Evolutionary conservation across 1,140 invertebrate species (phyloP).

Genomic region (Oncopodura yosiiana): DNA sequence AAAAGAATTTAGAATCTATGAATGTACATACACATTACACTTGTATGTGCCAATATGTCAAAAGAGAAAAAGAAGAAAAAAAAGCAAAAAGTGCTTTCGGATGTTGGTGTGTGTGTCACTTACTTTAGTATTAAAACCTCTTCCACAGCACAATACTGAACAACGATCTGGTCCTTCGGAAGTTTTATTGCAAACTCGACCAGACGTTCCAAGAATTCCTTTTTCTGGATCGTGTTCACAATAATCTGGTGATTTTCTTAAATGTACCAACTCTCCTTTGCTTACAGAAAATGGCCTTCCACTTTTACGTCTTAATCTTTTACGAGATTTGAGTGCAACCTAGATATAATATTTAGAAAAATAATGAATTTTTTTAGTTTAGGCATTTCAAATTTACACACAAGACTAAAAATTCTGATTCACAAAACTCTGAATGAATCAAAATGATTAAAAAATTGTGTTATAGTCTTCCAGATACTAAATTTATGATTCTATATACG

Average conservation of each 20-base stretch:
- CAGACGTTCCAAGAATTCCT: conserved; percentile 52
- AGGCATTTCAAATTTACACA: too few species aligned
- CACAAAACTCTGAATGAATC: too few species aligned
- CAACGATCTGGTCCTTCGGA: conserved; percentile 50
- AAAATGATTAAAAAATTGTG: too few species aligned
- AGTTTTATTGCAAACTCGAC: conserved; percentile 52
- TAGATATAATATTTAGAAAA: conserved; percentile 25
- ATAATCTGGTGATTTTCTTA: conserved; percentile 55
- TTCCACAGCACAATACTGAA: conserved; percentile 53
- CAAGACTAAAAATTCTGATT: too few species aligned
- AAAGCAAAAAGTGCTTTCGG: background rate
- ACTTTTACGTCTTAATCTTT: conserved; percentile 38
- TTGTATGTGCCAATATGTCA: too few species aligned
- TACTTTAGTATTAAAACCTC: conserved; percentile 53
- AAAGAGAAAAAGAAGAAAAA: background rate
- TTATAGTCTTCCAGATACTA: too few species aligned
- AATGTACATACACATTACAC: too few species aligned
- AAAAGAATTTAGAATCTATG: too few species aligned
- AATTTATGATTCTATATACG: too few species aligned
- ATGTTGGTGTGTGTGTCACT: background rate
- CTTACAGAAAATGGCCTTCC: conserved; percentile 37
- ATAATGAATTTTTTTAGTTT: too few species aligned
- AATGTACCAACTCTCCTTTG: conserved; percentile 51
- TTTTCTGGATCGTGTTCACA: conserved; percentile 48
- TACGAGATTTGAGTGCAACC: conserved; percentile 37